These are phyloP conservation scores for Irena cyanogastra DNA, from an alignment of 2,113 vertebrate genomes.

Conservation along the genomic window DNA sequence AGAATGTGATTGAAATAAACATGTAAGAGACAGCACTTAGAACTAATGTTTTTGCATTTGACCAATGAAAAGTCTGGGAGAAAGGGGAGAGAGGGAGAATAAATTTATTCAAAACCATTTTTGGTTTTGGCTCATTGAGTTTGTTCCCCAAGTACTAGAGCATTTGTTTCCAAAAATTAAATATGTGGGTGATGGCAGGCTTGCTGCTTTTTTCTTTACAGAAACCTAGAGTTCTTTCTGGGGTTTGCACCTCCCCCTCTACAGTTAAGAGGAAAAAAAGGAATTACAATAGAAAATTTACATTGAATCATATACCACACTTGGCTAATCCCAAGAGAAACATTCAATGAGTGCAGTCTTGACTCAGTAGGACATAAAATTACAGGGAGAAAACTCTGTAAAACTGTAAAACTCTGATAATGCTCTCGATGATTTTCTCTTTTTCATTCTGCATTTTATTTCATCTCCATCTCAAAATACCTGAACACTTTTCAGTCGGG, in stretches of 20 bases:
- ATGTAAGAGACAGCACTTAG: not conserved
- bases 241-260: not conserved
- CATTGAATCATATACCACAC: not conserved
- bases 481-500: not conserved
- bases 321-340: not conserved
- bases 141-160: not conserved
- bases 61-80: not conserved
- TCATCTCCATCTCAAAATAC: not conserved
- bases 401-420: not conserved
- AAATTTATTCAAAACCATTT: not conserved
- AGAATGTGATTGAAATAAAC: not conserved
- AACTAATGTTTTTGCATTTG: not conserved
- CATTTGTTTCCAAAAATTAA: not conserved
- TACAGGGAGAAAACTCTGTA: not conserved
- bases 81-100: not conserved
- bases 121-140: not conserved
- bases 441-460: not conserved
- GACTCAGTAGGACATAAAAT: not conserved
- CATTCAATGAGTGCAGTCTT: not conserved
- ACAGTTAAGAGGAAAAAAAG: not conserved
- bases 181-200: no score
- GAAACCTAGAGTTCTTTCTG: not conserved
- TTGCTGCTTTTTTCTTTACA: not conserved
- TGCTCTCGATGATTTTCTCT: accelerated
- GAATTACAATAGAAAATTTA: not conserved